These are phyloP conservation scores for Drosophila nigromelanica DNA, from an alignment of 1,140 invertebrate genomes.

Conservation along the genomic window DNA sequence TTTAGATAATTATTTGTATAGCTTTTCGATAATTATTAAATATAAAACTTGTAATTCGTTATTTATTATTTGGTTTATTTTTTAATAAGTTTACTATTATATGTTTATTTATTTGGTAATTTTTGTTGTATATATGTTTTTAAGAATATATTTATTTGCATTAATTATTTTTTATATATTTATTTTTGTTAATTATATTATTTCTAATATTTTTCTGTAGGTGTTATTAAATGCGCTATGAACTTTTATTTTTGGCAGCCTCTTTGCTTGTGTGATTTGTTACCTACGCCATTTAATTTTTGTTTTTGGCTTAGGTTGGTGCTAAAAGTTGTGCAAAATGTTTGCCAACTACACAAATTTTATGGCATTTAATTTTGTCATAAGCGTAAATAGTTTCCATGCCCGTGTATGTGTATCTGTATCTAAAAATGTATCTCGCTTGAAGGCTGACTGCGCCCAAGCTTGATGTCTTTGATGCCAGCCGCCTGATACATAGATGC, in stretches of 20 bases:
- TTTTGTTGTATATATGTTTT: not conserved
- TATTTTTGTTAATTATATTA: not conserved
- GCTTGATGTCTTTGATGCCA: slow-evolving; percentile 63
- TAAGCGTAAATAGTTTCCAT: slow-evolving; percentile 63
- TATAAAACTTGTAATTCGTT: not conserved
- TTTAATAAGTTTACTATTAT: not conserved
- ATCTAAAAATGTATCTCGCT: slow-evolving; percentile 47
- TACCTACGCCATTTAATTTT: slow-evolving; percentile 63
- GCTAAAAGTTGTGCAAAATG: slow-evolving; percentile 73
- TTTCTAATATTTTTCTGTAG: not conserved
- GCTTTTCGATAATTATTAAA: no score
- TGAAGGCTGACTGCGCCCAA: slow-evolving; percentile 63
- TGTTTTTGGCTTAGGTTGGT: slow-evolving; percentile 39
- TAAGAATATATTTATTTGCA: not conserved
- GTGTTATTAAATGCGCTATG: slow-evolving; percentile 21
- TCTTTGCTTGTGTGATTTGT: slow-evolving; percentile 56
- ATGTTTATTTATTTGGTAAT: no score
- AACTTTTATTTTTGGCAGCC: slow-evolving; percentile 16
- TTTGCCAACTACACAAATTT: slow-evolving; percentile 66
- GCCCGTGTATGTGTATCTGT: slow-evolving; percentile 5
- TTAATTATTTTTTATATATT: not conserved
- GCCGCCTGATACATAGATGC: slow-evolving; percentile 53
- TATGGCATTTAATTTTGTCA: slow-evolving; percentile 80
- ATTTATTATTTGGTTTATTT: not conserved
- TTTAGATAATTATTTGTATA: no score